These are phyloP conservation scores for Pteruthius melanotis DNA, from an alignment of 2,113 vertebrate genomes.

Conservation along the genomic window DNA sequence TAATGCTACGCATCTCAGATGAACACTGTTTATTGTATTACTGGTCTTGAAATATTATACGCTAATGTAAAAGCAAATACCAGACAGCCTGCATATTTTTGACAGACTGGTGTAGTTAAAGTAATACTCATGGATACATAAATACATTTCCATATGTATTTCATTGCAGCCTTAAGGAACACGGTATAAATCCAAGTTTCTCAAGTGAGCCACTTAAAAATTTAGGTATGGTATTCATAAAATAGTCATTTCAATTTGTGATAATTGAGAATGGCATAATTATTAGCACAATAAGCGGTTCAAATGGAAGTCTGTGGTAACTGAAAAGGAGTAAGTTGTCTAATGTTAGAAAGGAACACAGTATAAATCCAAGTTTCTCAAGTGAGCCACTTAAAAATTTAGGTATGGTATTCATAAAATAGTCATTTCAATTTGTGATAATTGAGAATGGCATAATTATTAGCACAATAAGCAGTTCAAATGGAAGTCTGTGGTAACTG, in stretches of 20 bases:
- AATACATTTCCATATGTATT: conserved; percentile 7
- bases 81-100: conserved; percentile 14
- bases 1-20: neutral
- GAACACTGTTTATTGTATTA: conserved; percentile 32
- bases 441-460: neutral
- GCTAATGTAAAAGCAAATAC: conserved; percentile 12
- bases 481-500: neutral
- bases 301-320: neutral
- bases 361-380: no score
- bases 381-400: neutral
- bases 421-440: neutral
- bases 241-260: neutral
- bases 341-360: neutral
- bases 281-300: neutral
- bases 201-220: neutral
- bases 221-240: neutral
- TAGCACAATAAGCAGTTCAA: neutral
- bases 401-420: neutral
- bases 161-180: neutral
- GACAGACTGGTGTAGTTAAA: neutral
- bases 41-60: conserved; percentile 14
- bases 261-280: neutral
- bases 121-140: neutral
- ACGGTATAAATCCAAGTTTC: neutral
- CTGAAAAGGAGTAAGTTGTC: neutral